Base-by-base conservation (phyloP, 2,888 invertebrate genomes). In the Rotaria sp. region DNA sequence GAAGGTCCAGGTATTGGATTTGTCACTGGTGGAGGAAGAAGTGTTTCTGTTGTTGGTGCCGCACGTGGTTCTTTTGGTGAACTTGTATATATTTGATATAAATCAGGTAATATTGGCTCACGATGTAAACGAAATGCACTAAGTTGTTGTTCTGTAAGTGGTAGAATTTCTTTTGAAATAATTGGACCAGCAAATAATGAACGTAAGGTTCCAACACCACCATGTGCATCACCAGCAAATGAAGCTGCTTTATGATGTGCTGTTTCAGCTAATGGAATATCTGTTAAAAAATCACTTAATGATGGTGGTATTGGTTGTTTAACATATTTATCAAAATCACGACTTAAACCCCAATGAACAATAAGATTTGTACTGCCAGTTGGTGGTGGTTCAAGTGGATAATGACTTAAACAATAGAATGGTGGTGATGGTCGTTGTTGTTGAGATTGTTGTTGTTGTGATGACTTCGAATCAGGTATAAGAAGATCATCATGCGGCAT, bases 171-270 rank as follows among this genome's bases (percentile, higher is more conserved):
- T n/a, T 80, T 80, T 4, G 45, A 1, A n/a, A 80, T 80, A 15
- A 80, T 45, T 1, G 26, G 80, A 41, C 45, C 80, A 80, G n/a
- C n/a, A 5, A 80, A 80, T 80, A 80, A 45, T 10, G 80, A 26
- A n/a, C 80, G 45, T 80, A 80, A 80, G 45, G 80, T 80, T 80
- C 80, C 80, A 80, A 41, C 45, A 80, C 80, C 80, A 80, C 80
- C 45, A 45, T 80, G 2, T 24, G 13, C 45, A 80, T 80, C 80
- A n/a, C 26, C 80, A 21, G 67, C 67, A 67, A 67, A 67, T 13
- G 35, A 35, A 5, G 21, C 30, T 8, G 67, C 67, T 80, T 80
- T 80, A 26, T 45, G n/a, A 45, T 80, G 80, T n/a, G 80, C 80
- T 45, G 80, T 80, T 45, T 80, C 80, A 80, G n/a, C 80, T 45